Percentiles rank a stretch among this genome's conserved stretches.
These are phyloP conservation scores for Megalopta genalis DNA, from an alignment of 1,140 invertebrate species.

Conservation along the genomic window DNA sequence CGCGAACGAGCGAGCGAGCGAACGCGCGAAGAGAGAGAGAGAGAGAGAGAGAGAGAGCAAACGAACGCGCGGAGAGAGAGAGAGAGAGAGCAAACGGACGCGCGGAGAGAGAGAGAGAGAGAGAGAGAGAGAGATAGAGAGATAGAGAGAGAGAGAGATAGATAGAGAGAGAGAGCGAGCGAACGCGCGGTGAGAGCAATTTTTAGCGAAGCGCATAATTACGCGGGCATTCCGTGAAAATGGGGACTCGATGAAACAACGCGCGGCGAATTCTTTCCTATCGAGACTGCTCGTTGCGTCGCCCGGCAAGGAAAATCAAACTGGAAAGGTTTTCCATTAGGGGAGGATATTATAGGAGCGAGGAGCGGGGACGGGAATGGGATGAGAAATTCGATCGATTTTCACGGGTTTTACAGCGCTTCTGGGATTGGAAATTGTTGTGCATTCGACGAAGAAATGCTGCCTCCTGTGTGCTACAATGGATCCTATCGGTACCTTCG, in stretches of 20 bases:
- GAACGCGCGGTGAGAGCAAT: not conserved
- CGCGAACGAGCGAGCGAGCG: too few species aligned
- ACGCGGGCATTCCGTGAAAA: slow-evolving; percentile 26
- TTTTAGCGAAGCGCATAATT: slow-evolving; percentile 37
- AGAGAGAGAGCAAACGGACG: too few species aligned
- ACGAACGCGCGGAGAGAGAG: not conserved
- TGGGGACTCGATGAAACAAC: slow-evolving; percentile 30
- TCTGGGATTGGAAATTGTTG: slow-evolving; percentile 20
- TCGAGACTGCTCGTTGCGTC: slow-evolving; percentile 15
- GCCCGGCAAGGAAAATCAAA: slow-evolving; percentile 22
- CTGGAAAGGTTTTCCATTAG: slow-evolving; percentile 44
- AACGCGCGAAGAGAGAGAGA: not conserved
- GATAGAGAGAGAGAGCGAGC: too few species aligned
- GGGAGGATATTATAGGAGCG: slow-evolving; percentile 27
- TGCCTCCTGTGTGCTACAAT: not conserved
- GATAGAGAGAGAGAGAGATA: not conserved
- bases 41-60: too few species aligned
- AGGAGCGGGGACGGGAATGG: not conserved
- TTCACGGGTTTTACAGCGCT: slow-evolving; percentile 26
- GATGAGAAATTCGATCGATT: slow-evolving; percentile 37
- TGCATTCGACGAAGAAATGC: not conserved
- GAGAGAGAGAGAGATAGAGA: too few species aligned
- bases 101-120: not conserved
- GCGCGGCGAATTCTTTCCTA: slow-evolving; percentile 31
- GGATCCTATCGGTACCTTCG: not conserved